Conservation (phyloP, 2,888 invertebrate species). For the Macrosiphum euphorbiae region DNA sequence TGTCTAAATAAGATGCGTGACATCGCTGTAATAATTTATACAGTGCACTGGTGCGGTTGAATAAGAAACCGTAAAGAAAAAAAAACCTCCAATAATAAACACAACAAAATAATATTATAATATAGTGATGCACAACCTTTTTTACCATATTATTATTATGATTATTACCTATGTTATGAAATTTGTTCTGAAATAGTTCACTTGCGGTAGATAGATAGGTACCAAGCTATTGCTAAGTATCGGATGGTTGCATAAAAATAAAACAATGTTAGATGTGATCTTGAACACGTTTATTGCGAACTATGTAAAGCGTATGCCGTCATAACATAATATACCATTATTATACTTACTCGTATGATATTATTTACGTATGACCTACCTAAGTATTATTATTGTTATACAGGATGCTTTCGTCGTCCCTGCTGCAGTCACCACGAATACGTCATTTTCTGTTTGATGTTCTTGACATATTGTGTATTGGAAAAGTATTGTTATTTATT, state of each 20-base stretch:
- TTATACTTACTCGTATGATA: background rate
- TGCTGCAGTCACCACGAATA: no score
- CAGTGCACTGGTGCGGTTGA: background rate
- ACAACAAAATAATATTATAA: background rate
- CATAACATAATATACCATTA: background rate
- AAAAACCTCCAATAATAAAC: background rate
- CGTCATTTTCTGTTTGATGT: no score
- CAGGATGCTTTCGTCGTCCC: no score
- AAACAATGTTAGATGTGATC: background rate
- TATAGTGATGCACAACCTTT: background rate
- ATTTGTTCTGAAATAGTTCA: background rate
- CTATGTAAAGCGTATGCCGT: background rate
- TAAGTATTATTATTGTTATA: no score
- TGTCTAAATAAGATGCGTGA: background rate
- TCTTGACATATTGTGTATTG: no score
- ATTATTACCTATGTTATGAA: background rate
- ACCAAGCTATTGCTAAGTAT: background rate
- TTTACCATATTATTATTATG: background rate
- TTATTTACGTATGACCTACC: background rate
- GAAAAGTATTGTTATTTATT: no score
- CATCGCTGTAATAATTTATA: background rate
- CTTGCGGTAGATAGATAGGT: background rate
- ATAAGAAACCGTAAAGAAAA: background rate
- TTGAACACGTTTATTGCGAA: background rate
- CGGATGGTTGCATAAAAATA: background rate